Conservation (phyloP, 2,888 invertebrate genomes). For the Perithous albicinctus region DNA sequence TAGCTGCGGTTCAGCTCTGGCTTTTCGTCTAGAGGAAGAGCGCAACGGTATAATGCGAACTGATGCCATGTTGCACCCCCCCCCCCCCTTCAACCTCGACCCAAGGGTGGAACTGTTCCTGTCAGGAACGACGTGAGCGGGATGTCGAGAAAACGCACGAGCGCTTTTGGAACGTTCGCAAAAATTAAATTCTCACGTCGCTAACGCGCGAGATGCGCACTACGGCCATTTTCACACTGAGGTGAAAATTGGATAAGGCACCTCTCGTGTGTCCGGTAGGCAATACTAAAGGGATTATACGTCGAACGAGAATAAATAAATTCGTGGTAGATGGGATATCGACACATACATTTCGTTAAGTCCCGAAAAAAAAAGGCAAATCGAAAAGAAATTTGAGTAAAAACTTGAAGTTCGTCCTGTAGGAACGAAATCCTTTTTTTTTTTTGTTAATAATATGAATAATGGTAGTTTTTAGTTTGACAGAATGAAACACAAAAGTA, state of each 20-base stretch:
- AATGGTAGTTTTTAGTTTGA: no score
- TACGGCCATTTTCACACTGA: background rate
- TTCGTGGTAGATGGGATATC: background rate
- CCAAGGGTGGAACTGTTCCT: constrained; percentile 51
- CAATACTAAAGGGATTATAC: constrained; percentile 46
- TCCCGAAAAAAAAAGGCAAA: background rate
- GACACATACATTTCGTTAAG: background rate
- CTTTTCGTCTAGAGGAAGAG: background rate
- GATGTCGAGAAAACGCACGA: constrained; percentile 52
- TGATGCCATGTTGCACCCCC: constrained; percentile 21
- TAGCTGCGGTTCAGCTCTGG: constrained; percentile 22
- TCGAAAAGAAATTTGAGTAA: background rate
- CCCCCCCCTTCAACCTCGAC: no score
- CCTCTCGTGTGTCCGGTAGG: background rate
- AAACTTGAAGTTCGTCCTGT: no score
- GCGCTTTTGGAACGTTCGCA: constrained; percentile 26
- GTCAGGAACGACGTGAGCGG: constrained; percentile 42
- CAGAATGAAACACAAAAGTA: no score
- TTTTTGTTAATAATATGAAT: no score
- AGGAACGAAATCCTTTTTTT: no score
- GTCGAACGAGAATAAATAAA: constrained; percentile 23
- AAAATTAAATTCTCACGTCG: constrained; percentile 60
- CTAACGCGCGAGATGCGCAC: constrained; percentile 15
- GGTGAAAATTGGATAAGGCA: constrained; percentile 24
- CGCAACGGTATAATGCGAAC: constrained; percentile 4